phyloP scores from a whole-genome alignment of 2,888 invertebrate species.

The Anthrax anthrax region DNA sequence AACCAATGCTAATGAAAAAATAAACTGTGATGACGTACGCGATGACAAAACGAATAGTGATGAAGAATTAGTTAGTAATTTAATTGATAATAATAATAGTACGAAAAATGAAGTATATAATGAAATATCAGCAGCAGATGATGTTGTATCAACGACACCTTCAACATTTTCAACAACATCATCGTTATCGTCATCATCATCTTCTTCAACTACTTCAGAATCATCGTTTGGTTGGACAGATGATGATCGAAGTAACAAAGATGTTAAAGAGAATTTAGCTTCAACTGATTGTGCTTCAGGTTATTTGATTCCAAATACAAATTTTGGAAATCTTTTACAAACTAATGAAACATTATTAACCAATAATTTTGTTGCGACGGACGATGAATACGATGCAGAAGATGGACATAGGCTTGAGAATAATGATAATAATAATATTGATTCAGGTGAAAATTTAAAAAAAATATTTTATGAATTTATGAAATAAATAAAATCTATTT shows the following conservation, averaged over 20 bases:
- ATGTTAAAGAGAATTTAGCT: slow-evolving; percentile 20
- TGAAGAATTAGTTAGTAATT: slow-evolving; percentile 17
- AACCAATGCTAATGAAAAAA: slow-evolving; percentile 4
- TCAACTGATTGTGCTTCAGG: slow-evolving; percentile 32
- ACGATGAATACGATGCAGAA: slow-evolving; percentile 22
- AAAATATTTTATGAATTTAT: no score
- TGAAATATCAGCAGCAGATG: slow-evolving; percentile 6
- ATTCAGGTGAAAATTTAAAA: not conserved
- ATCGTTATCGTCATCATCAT: slow-evolving; percentile 24
- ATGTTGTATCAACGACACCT: slow-evolving; percentile 16
- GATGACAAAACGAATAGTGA: slow-evolving; percentile 16
- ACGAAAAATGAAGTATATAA: slow-evolving; percentile 6
- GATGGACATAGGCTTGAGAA: slow-evolving; percentile 11
- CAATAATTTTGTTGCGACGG: slow-evolving; percentile 32
- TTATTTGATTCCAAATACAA: slow-evolving; percentile 34
- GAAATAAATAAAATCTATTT: no score
- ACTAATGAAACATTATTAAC: slow-evolving; percentile 32
- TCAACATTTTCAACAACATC: slow-evolving; percentile 23
- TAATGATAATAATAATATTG: slow-evolving; percentile 9
- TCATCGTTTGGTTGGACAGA: slow-evolving; percentile 28
- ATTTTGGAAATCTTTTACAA: slow-evolving; percentile 32
- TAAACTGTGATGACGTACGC: slow-evolving; percentile 14
- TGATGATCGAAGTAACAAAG: slow-evolving; percentile 19
- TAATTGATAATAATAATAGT: slow-evolving; percentile 13
- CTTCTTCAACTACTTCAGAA: slow-evolving; percentile 23